These are phyloP conservation scores for Nomada ferruginata DNA, from an alignment of 2,888 invertebrate species.

Conservation along the genomic window DNA sequence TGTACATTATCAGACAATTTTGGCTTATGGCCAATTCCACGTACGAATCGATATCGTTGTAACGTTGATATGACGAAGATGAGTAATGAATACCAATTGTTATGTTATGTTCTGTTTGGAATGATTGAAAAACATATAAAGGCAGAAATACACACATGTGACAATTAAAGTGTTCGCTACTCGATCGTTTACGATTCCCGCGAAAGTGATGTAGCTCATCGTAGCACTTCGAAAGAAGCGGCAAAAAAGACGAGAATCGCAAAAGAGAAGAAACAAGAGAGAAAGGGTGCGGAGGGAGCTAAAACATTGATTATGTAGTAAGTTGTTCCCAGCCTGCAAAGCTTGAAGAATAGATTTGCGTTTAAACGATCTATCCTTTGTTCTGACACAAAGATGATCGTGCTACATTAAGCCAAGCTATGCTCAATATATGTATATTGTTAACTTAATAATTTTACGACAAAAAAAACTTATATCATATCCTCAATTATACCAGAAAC, in stretches of 20 bases:
- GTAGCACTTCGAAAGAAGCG: constrained; percentile 3
- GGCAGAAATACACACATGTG: neutral
- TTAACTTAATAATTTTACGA: neutral
- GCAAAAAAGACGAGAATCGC: constrained; percentile 31
- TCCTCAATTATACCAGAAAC: too few species aligned
- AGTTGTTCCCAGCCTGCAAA: constrained; percentile 39
- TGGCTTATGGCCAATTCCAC: constrained; percentile 45
- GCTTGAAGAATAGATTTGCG: constrained; percentile 29
- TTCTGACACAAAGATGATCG: constrained; percentile 23
- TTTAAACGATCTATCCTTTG: constrained; percentile 34
- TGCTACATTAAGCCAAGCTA: neutral
- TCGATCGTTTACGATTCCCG: constrained; percentile 2
- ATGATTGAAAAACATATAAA: neutral
- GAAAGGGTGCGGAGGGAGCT: constrained; percentile 55
- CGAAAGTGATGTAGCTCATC: neutral
- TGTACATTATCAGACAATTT: constrained; percentile 27
- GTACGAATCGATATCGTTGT: constrained; percentile 38
- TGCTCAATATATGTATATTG: neutral
- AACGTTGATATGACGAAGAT: constrained; percentile 2
- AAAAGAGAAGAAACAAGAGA: constrained; percentile 41
- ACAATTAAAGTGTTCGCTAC: neutral
- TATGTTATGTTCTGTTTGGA: neutral
- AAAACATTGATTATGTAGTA: constrained; percentile 75
- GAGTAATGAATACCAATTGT: neutral
- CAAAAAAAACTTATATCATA: too few species aligned